Evolutionary conservation across 2,113 vertebrate species (phyloP).

Genomic region (Noctilio leporinus): DNA sequence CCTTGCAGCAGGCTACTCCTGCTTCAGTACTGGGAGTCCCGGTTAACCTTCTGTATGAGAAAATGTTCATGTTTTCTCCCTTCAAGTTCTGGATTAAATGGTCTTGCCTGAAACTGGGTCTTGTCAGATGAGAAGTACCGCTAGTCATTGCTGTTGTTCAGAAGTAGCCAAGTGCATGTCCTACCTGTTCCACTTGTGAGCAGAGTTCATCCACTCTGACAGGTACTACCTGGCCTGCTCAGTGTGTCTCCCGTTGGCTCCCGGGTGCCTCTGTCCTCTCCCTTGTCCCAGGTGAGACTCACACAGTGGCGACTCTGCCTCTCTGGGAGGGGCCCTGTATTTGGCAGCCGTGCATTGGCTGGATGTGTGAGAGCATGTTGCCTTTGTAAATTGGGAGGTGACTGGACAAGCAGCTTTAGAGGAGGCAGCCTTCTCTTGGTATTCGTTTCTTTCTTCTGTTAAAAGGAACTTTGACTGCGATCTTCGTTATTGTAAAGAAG

Average conservation of each 20-base stretch:
- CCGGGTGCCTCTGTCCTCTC: neutral
- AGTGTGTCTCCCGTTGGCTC: neutral
- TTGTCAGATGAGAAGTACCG: neutral
- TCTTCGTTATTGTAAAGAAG: conserved; percentile 1
- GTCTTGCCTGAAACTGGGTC: neutral
- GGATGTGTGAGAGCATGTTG: neutral
- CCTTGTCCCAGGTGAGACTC: neutral
- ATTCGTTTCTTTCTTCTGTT: neutral
- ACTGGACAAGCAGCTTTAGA: neutral
- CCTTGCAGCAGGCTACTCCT: neutral
- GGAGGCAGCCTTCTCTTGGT: neutral
- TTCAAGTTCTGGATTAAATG: neutral
- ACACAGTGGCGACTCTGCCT: neutral
- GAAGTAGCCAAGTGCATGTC: neutral
- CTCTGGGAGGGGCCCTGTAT: neutral
- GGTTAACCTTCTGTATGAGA: neutral
- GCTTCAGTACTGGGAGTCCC: neutral
- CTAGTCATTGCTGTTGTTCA: neutral
- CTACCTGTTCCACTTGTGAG: neutral
- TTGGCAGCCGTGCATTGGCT: neutral
- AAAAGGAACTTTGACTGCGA: conserved; percentile 4
- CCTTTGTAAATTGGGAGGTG: neutral
- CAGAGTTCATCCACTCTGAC: neutral
- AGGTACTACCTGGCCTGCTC: neutral
- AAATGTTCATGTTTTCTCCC: neutral